Evolutionary conservation across 2,888 invertebrate species (phyloP), one percentile per base, ranked within the genome.

Genomic region (Acholoe squamosa): DNA sequence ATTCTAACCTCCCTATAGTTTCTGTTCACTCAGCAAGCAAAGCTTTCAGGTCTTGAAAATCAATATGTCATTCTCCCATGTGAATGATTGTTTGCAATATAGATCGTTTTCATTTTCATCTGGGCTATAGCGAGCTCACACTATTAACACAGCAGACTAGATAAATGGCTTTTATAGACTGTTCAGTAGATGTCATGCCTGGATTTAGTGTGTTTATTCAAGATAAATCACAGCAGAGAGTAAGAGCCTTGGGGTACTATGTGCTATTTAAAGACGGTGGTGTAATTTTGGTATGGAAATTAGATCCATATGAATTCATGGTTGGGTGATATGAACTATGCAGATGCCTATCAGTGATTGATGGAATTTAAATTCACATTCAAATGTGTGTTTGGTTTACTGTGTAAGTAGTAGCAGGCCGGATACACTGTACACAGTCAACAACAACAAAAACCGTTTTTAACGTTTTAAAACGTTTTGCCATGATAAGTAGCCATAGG

Each of bases 61-160:
- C 71, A 71, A 71, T 71, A 71, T 28, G 31, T 28, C 71, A 28
- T 28, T 71, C 71, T 71, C 71, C 28, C 25, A 22, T n/a, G 25
- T 71, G 71, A 71, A 25, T 71, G 71, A 71, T 71, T 71, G 71
- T 71, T 71, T 71, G 71, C 71, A 71, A 71, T 71, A 71, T 71
- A 28, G 71, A 71, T 71, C 71, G 71, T 28, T 71, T 71, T 71
- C 71, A 71, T 71, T 71, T 71, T 71, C 28, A 28, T 71, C 71
- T 7, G 5, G n/a, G n/a, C 71, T 14, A 28, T 5, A 28, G 28
- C 19, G 25, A n/a, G 25, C 28, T 43, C 31, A 5, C 14, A n/a
- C n/a, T 19, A n/a, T 61, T 61, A n/a, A 25, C 28, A 14, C 28
- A n/a, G 71, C 16, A 71, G 71, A 25, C 31, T 25, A 71, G 71